phyloP scores from a whole-genome alignment of 2,888 invertebrate genomes.

The Cancer borealis region DNA sequence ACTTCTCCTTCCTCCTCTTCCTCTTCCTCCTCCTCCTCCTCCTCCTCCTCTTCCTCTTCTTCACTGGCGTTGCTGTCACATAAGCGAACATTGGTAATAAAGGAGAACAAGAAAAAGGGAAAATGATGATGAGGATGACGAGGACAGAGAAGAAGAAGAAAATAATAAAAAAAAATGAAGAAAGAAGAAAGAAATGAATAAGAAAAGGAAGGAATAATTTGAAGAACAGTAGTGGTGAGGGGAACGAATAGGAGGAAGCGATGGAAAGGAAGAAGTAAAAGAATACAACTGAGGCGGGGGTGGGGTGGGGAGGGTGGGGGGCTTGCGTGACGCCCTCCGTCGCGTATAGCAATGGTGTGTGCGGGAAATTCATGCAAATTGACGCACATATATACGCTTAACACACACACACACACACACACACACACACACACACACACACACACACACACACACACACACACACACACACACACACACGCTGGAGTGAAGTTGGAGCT shows the following conservation, averaged over 20 bases:
- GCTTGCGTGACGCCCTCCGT: neutral
- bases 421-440: constrained; percentile 20
- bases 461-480: too few species aligned
- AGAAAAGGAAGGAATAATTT: too few species aligned
- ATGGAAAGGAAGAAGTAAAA: neutral
- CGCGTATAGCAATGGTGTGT: neutral
- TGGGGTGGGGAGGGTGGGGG: neutral
- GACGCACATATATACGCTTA: neutral
- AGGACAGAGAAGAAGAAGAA: too few species aligned
- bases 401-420: constrained; percentile 20
- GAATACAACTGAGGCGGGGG: neutral
- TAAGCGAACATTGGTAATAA: neutral
- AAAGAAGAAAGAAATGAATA: too few species aligned
- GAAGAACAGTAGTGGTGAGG: too few species aligned
- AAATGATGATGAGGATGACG: too few species aligned
- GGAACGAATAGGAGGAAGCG: neutral
- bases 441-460: neutral
- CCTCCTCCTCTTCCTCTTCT: constrained; percentile 43
- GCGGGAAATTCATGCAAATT: constrained; percentile 20
- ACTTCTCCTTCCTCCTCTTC: neutral
- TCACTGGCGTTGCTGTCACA: neutral
- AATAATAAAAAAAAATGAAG: too few species aligned
- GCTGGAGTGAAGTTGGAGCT: neutral
- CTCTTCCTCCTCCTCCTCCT: constrained; percentile 25
- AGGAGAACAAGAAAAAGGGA: too few species aligned